Base-by-base conservation (phyloP, 2,888 invertebrate genomes). In the Coecobrya sp. region DNA sequence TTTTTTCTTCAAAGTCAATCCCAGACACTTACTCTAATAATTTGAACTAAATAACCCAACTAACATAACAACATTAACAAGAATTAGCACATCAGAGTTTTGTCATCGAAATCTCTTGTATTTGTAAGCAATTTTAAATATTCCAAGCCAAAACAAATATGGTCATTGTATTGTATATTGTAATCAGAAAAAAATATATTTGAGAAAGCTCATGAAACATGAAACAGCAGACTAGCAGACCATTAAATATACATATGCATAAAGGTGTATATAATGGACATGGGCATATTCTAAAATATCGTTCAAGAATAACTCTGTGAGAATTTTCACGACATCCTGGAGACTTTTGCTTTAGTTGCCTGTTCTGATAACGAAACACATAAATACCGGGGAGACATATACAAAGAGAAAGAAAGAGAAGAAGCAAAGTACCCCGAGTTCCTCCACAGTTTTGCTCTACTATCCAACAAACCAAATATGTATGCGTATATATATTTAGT, bases 21-120 rank as follows among this genome's bases (percentile, higher is more conserved):
- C 85, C 92, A 82, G 92, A 87, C 93, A 89, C 81, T 81, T 86
- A 79, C 52, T 86, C 42, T 49, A n/a, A 27, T 70, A 84, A 82
- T 84, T 89, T 73, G 55, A 73, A 73, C 70, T 70, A 36, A 82
- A 86, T n/a, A n/a, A 92, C 62, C 88, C 81, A 82, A 73, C 59
- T 76, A 73, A 42, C 82, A 81, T 92, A 92, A 89, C 85, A 92
- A 62, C 89, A 88, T 85, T 93, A 92, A 92, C 93, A 93, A 79
- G 84, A 93, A 93, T 93, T 92, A 93, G 93, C 86, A 92, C 90
- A 90, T 90, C 89, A 85, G 90, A 90, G 79, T 86, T 89, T 70
- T 70, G n/a, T 90, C 89, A 93, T 70, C 91, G 36, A 36, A n/a
- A n/a, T n/a, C 36, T 36, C 36, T 4, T 36, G 36, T 36, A 36